Percentiles rank a stretch among this genome's conserved stretches.
Conservation (phyloP, 2,888 invertebrate species). For the Yponomeuta plumbellus region DNA sequence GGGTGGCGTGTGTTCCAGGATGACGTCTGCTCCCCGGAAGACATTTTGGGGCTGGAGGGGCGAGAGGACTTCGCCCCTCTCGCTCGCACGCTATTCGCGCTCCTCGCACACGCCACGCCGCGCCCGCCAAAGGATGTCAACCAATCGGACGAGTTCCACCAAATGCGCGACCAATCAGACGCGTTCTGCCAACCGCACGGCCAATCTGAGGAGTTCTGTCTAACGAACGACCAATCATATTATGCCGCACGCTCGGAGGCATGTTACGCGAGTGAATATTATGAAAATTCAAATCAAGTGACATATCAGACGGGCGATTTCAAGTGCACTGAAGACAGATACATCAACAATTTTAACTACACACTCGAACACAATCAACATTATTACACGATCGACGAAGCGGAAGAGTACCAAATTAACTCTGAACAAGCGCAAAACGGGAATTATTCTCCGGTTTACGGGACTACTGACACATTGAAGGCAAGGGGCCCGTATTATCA, state of each 20-base stretch:
- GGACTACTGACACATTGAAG: slow-evolving; percentile 53
- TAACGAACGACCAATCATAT: slow-evolving; percentile 43
- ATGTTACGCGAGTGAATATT: slow-evolving; percentile 17
- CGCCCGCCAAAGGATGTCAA: slow-evolving; percentile 70
- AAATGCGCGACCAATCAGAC: slow-evolving; percentile 28
- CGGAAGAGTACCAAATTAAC: slow-evolving; percentile 55
- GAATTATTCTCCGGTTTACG: slow-evolving; percentile 51
- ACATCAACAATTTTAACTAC: slow-evolving; percentile 52
- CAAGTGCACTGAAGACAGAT: slow-evolving; percentile 49
- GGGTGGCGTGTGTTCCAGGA: slow-evolving; percentile 82
- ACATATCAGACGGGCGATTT: slow-evolving; percentile 38
- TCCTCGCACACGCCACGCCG: slow-evolving; percentile 63
- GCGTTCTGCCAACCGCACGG: slow-evolving; percentile 40
- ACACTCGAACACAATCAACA: slow-evolving; percentile 31
- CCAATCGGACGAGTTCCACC: slow-evolving; percentile 41
- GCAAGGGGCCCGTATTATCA: slow-evolving; percentile 66
- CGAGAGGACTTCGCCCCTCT: slow-evolving; percentile 41
- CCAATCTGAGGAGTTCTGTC: slow-evolving; percentile 39
- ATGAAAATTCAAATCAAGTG: slow-evolving; percentile 6
- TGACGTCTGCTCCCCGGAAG: slow-evolving; percentile 79
- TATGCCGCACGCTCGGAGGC: slow-evolving; percentile 28
- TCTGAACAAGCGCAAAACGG: slow-evolving; percentile 32
- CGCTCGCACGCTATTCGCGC: slow-evolving; percentile 51
- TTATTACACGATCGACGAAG: slow-evolving; percentile 57
- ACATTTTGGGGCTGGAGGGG: slow-evolving; percentile 67